Evolutionary conservation across 2,113 vertebrate genomes (phyloP), one percentile per base, ranked within the genome.

Genomic region (Neopipo cinnamomea): DNA sequence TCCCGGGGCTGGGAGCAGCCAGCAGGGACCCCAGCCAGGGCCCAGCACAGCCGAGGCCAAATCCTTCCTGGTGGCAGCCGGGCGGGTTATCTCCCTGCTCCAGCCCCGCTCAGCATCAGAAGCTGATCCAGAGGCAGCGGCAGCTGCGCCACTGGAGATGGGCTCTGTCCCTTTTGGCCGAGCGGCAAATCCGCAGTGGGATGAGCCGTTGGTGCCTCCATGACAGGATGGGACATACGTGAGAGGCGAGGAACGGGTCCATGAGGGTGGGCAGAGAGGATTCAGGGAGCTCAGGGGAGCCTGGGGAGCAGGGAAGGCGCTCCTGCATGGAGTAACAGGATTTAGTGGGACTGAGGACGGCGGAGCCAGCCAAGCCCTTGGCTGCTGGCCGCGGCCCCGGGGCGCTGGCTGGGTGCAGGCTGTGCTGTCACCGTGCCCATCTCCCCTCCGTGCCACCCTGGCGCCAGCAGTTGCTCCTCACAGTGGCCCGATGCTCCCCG

Each of bases 271-370:
- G 25, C n/a, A 50, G 39, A 74, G 74, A 41, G 49, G 47, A 42
- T 61, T 28, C 5, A 15, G 77, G 90, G 52, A 72, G 70, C 33
- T 16, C 8, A 11, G 35, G 11, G 27, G 9, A 5, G 16, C 11
- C 50, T 35, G 78, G 59, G 47, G n/a, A 88, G 55, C 14, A 24
- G 63, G 44, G 41, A 86, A 80, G 37, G 33, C 27, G 6, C 41
- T 88, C 61, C 80, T 65, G 35, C 73, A 52, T 52, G 66, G 62
- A 80, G 46, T 58, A 86, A 93, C 17, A 79, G 75, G 50, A 62
- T 91, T 94, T 95, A 89, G 85, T 20, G 35, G 86, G 65, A 63
- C 67, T 41, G 79, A 23, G 81, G 47, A 61, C 65, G 73, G 75
- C 0, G 0, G 30, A 70, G 37, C 0, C 3, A 89, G 73, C 59